Base-by-base conservation (phyloP, 23 tunicate species). In the Ascidia mentula region DNA sequence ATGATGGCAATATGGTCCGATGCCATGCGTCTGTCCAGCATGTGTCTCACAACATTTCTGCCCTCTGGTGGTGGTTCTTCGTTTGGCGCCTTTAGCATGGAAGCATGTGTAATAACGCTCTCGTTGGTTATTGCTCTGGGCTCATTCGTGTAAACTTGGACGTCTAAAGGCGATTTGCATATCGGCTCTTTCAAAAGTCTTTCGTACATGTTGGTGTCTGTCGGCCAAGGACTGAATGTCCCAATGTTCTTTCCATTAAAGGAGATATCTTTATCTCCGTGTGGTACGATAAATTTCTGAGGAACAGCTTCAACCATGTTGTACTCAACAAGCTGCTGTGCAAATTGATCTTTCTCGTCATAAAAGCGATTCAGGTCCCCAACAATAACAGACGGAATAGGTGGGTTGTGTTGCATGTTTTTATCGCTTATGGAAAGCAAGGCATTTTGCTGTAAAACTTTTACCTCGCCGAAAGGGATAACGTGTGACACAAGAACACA, bases 151-250 rank as follows among this genome's bases (percentile, higher is more conserved):
- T 46, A 79, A 17, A 79, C 73, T 36, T 86, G 90, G 18, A 86
- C 84, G 46, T 86, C 90, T 31, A 86, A 40, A 1, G 59, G 72
- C 7, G 90, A 79, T 20, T 79, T 31, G 26, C 45, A 40, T 37
- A 86, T 38, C 5, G 90, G 90, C 8, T 73, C 40, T 1, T 32
- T 31, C 6, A 79, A 30, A 28, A 31, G 69, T 31, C 31, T 73
- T 18, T 86, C 40, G 40, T 86, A 79, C 30, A 86, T 33, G 28
- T 60, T 46, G 0, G 0, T 38, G 38, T 86, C 90, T 0, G 61
- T 70, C 28, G 90, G 90, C 90, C 90, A 86, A 13, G 90, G 90
- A 6, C 31, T 73, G 38, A 86, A 86, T 0, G 90, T 79, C 9
- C 90, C 90, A 73, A 86, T 72, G 72, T 86, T 72, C 9, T 75